Conservation (phyloP, 2,113 vertebrate species). For the Callocephalon fimbriatum region DNA sequence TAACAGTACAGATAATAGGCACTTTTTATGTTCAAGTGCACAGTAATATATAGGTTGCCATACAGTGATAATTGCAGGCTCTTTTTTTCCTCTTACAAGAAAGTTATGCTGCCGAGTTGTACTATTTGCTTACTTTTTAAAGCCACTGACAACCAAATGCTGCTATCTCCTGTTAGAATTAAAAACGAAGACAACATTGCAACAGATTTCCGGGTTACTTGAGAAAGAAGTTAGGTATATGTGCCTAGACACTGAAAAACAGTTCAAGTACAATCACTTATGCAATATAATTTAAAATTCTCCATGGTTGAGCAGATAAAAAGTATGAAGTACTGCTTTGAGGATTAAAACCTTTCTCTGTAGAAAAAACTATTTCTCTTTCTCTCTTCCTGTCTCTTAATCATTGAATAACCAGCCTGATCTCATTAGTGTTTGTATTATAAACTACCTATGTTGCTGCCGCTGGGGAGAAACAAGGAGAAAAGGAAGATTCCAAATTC, state of each 20-base stretch:
- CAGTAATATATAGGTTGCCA: background rate
- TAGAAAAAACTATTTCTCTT: background rate
- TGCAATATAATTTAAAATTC: background rate
- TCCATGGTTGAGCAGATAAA: background rate
- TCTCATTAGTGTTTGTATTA: background rate
- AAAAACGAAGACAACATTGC: background rate
- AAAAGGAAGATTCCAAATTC: background rate
- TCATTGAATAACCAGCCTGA: background rate
- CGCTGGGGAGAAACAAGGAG: background rate
- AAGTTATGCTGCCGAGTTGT: background rate
- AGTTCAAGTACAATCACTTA: background rate
- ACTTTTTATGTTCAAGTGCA: background rate
- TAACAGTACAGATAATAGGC: background rate
- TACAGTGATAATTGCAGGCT: background rate
- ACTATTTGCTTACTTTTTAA: slow-evolving; percentile 12
- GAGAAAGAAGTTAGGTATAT: background rate
- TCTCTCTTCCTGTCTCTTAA: background rate
- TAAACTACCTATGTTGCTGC: background rate
- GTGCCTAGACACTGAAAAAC: background rate
- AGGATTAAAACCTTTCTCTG: background rate
- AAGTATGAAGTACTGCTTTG: background rate
- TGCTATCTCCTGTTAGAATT: background rate
- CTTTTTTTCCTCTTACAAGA: background rate
- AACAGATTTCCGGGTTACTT: background rate
- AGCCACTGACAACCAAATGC: background rate